Conservation (phyloP, 1,140 invertebrate genomes). For the Drosophila asahinai region DNA sequence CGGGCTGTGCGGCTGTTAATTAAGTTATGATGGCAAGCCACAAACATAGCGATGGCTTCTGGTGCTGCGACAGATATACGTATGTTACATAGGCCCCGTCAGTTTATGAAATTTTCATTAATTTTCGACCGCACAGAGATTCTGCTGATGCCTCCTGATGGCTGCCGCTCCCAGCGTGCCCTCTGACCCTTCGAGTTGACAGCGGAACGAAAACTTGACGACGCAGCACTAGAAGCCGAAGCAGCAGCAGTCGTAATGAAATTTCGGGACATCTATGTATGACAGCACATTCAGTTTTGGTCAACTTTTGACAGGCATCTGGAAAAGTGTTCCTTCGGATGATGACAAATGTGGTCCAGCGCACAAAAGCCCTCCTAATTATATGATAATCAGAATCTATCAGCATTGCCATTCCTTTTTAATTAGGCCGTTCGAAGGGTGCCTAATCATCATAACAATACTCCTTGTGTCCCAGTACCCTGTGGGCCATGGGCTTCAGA, state of each 20-base stretch:
- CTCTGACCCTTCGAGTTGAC: slow-evolving; percentile 70
- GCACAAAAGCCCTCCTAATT: slow-evolving; percentile 58
- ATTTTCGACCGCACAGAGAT: slow-evolving; percentile 81
- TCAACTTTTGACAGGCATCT: slow-evolving; percentile 68
- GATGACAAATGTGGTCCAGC: slow-evolving; percentile 64
- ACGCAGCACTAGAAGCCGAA: slow-evolving; percentile 45
- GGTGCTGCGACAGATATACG: slow-evolving; percentile 21
- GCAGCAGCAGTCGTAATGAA: slow-evolving; percentile 70
- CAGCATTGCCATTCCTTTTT: slow-evolving; percentile 69
- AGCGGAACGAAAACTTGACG: slow-evolving; percentile 80
- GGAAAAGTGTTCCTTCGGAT: slow-evolving; percentile 69
- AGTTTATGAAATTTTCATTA: slow-evolving; percentile 84
- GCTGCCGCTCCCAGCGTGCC: slow-evolving; percentile 7
- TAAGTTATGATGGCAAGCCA: slow-evolving; percentile 80
- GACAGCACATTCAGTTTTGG: slow-evolving; percentile 56
- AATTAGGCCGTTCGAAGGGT: slow-evolving; percentile 56
- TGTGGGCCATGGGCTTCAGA: not conserved
- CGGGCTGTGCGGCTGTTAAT: slow-evolving; percentile 73
- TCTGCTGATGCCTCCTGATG: slow-evolving; percentile 45
- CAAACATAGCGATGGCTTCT: slow-evolving; percentile 69
- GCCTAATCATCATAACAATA: slow-evolving; percentile 79
- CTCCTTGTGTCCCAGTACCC: slow-evolving; percentile 9
- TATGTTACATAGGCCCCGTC: slow-evolving; percentile 50
- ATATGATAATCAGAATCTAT: slow-evolving; percentile 77
- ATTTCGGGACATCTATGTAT: slow-evolving; percentile 77